These are phyloP conservation scores for Paramormyrops hopkinsi DNA, from an alignment of 2,797 vertebrate species.

Conservation along the genomic window DNA sequence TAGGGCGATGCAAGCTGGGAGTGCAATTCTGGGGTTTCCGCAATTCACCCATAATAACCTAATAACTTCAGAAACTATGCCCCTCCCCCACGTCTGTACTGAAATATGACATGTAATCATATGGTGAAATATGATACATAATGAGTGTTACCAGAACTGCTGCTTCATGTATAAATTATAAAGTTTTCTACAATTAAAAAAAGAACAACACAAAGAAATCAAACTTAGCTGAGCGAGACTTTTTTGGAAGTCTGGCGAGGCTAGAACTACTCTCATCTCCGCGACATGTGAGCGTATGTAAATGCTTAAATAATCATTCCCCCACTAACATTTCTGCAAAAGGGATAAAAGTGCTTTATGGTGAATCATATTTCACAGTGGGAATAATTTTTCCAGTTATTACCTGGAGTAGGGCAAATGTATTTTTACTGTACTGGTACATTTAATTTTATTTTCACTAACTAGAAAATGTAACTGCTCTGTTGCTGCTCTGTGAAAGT, in stretches of 20 bases:
- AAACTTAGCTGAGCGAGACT: not conserved
- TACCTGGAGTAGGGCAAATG: not conserved
- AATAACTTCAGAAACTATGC: not conserved
- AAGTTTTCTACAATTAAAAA: not conserved
- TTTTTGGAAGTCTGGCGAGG: not conserved
- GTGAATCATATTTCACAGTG: not conserved
- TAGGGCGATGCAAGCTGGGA: not conserved
- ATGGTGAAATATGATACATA: not conserved
- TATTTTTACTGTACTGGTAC: not conserved
- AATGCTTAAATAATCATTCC: not conserved
- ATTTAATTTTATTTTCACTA: not conserved
- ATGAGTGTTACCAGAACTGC: conserved; percentile 1
- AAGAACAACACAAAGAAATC: not conserved
- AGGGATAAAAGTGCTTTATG: not conserved
- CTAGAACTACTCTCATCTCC: not conserved
- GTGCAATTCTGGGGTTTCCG: not conserved
- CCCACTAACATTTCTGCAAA: not conserved
- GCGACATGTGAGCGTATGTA: not conserved
- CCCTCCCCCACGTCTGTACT: not conserved
- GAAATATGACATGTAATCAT: not conserved
- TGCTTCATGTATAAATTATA: conserved; percentile 7
- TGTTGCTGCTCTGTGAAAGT: not conserved
- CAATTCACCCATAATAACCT: not conserved
- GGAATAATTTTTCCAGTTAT: conserved; percentile 7
- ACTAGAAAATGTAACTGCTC: not conserved